phyloP scores from a whole-genome alignment of 2,888 invertebrate species.

The Microctonus brassicae region DNA sequence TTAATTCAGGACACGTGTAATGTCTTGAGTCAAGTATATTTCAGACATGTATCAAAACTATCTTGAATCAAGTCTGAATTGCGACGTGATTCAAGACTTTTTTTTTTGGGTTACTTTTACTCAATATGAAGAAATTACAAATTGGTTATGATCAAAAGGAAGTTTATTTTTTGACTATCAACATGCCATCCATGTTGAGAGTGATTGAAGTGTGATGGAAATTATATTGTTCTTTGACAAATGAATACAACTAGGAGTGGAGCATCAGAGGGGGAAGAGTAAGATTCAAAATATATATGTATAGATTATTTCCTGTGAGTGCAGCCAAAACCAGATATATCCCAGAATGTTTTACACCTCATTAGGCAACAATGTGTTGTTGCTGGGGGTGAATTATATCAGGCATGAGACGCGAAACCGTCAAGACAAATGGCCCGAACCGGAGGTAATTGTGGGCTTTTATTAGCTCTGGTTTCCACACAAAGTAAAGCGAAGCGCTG shows the following conservation, averaged over 20 bases:
- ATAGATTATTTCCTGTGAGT: constrained; percentile 47
- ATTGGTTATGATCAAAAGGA: not conserved
- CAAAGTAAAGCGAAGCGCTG: constrained; percentile 35
- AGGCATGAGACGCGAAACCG: constrained; percentile 66
- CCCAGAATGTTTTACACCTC: constrained; percentile 69
- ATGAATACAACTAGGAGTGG: not conserved
- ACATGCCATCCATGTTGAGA: too few relatives aligned
- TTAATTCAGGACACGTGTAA: too few relatives aligned
- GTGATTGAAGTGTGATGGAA: constrained; percentile 11
- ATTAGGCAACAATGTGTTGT: constrained; percentile 70
- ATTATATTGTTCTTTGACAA: not conserved
- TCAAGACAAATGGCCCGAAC: constrained; percentile 69
- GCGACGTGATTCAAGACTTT: too few relatives aligned
- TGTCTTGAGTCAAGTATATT: too few relatives aligned
- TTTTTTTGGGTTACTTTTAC: too few relatives aligned
- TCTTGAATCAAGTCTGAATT: too few relatives aligned
- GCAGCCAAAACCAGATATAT: constrained; percentile 59
- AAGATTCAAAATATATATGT: constrained; percentile 8
- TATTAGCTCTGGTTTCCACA: constrained; percentile 68
- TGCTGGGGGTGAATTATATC: constrained; percentile 69
- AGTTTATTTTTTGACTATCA: not conserved
- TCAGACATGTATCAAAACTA: too few relatives aligned
- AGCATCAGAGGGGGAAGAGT: constrained; percentile 19
- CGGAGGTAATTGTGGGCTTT: constrained; percentile 70
- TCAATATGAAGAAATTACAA: not conserved